These are phyloP conservation scores for Anthopleura xanthogrammica DNA, from an alignment of 92 coral and sea anemone genomes.

Conservation along the genomic window DNA sequence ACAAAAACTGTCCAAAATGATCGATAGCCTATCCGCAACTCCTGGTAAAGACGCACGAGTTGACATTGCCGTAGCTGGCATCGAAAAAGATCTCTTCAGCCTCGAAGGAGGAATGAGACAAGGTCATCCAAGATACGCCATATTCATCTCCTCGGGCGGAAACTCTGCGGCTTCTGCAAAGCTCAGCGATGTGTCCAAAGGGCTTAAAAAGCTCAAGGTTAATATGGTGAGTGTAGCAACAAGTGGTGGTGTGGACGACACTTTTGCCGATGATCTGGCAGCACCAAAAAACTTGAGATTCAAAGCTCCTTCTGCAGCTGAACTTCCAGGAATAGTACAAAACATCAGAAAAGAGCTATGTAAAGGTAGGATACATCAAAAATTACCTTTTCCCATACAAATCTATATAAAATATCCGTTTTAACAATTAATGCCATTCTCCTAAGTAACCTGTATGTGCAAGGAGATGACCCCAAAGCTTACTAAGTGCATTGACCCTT, in stretches of 20 bases:
- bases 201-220: constrained; percentile 51
- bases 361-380: constrained; percentile 8
- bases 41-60: constrained; percentile 12
- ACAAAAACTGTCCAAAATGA: not conserved
- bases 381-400: too few species aligned
- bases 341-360: constrained; percentile 31
- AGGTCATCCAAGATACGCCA: constrained; percentile 42
- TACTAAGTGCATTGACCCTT: too few species aligned
- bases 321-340: constrained; percentile 25
- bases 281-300: constrained; percentile 23
- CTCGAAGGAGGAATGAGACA: constrained; percentile 52
- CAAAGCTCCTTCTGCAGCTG: constrained; percentile 39
- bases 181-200: constrained; percentile 37
- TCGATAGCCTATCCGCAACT: constrained; percentile 10
- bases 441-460: too few species aligned
- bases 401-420: too few species aligned
- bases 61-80: constrained; percentile 19
- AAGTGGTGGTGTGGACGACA: constrained; percentile 35
- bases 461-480: too few species aligned
- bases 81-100: constrained; percentile 28
- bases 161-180: constrained; percentile 46
- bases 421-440: too few species aligned
- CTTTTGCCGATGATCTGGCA: constrained; percentile 47
- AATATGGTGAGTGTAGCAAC: constrained; percentile 60
- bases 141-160: constrained; percentile 51